Evolutionary conservation across 1,140 invertebrate species (phyloP).

Genomic region (Anoplophora glabripennis): DNA sequence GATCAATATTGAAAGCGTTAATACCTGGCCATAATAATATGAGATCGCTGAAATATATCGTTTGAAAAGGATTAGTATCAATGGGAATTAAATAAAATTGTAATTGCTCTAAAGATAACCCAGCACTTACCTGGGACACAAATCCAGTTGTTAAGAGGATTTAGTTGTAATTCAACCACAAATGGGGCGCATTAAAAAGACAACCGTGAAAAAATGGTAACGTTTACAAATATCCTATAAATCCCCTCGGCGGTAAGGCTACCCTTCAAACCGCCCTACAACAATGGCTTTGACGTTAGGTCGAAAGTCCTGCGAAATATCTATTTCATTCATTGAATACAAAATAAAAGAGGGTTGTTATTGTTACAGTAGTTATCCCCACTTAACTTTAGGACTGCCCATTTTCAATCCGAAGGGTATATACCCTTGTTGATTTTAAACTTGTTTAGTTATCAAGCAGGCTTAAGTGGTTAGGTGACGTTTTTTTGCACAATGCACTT

Average conservation of each 20-base stretch:
- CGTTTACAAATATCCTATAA: slow-evolving; percentile 30
- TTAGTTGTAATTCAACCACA: slow-evolving; percentile 40
- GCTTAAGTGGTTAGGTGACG: slow-evolving; percentile 20
- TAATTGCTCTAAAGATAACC: not conserved
- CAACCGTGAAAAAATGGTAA: slow-evolving; percentile 48
- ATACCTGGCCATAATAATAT: not conserved
- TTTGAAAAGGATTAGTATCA: no score
- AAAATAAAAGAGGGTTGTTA: slow-evolving; percentile 40
- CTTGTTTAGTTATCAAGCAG: slow-evolving; percentile 42
- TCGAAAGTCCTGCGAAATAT: slow-evolving; percentile 37
- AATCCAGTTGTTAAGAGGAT: not conserved
- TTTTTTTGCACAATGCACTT: slow-evolving; percentile 18
- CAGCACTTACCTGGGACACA: slow-evolving; percentile 2
- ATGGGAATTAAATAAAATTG: no score
- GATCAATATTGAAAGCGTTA: no score
- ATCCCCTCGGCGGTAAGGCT: slow-evolving; percentile 23
- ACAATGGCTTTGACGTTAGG: slow-evolving; percentile 33
- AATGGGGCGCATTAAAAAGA: slow-evolving; percentile 38
- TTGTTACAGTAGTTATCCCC: slow-evolving; percentile 45
- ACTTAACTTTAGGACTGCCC: slow-evolving; percentile 40
- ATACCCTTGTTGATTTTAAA: slow-evolving; percentile 38
- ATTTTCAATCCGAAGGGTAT: slow-evolving; percentile 35
- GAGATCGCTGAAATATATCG: no score
- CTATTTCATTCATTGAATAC: slow-evolving; percentile 45
- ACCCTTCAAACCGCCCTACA: slow-evolving; percentile 29